Evolutionary conservation across 1,140 invertebrate species (phyloP).

Genomic region (Drosophila persimilis): DNA sequence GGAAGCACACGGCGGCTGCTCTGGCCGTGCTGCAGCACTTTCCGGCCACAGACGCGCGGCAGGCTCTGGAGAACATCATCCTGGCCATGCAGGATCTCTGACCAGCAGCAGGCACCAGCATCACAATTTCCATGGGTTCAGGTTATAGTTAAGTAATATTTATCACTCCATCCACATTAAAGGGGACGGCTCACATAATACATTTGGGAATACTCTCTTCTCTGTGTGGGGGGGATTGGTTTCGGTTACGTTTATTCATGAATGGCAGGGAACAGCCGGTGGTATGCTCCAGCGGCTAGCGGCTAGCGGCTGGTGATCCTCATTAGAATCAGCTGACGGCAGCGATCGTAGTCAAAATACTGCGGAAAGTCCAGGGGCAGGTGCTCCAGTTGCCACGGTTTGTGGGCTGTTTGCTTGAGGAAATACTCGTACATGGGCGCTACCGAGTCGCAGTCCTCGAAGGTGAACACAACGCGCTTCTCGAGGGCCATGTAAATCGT

Average conservation of each 20-base stretch:
- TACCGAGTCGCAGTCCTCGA: conserved; percentile 89
- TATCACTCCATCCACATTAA: conserved; percentile 34
- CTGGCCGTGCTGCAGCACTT: conserved; percentile 89
- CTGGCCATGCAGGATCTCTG: conserved; percentile 89
- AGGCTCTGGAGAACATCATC: conserved; percentile 91
- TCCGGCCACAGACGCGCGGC: conserved; percentile 89
- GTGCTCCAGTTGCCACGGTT: conserved; percentile 86
- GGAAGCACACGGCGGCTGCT: conserved; percentile 90
- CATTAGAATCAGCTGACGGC: conserved; percentile 90
- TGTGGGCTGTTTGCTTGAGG: conserved; percentile 83
- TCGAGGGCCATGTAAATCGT: conserved; percentile 91
- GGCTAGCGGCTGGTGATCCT: conserved; percentile 84
- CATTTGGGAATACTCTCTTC: not conserved
- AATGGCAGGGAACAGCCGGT: not conserved
- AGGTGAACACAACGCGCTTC: conserved; percentile 93
- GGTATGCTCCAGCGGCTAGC: not conserved
- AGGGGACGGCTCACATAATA: conserved; percentile 1
- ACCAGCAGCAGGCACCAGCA: not conserved
- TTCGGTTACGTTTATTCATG: conserved; percentile 1
- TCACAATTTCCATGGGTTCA: conserved; percentile 36
- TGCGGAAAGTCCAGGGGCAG: conserved; percentile 90
- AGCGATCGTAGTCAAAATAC: conserved; percentile 92
- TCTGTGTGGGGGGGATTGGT: too few relatives aligned
- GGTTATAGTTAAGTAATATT: conserved; percentile 55
- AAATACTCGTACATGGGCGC: conserved; percentile 95